Evolutionary conservation across 2,797 vertebrate genomes (phyloP), one percentile per base, ranked within the genome.

Genomic region (Balearica regulorum): DNA sequence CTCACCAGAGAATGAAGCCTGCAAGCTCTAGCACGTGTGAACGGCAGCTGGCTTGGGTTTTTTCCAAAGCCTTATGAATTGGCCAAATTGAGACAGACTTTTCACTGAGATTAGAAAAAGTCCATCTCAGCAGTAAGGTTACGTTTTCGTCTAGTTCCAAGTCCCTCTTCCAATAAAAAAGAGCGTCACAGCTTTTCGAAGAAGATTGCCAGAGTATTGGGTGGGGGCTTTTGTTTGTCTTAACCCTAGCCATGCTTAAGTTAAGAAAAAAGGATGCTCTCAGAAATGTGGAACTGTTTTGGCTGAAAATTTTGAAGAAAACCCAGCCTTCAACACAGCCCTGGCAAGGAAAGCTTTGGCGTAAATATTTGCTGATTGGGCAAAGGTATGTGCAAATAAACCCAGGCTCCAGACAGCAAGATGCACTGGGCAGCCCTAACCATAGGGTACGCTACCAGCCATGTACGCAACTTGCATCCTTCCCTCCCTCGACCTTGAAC

Each of bases 41-140:
- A 71, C 51, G 58, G 65, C 95, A 96, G 94, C 87, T 96, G 94
- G 64, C 83, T 85, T 96, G 95, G 19, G 3, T 94, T 91, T 66
- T 61, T 72, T 83, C 87, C 94, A 94, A 86, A 94, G 35, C 65
- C 62, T 75, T 76, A 61, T n/a, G 61, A 96, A 83, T 81, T 90
- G 72, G 76, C 87, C 91, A 94, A 66, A 81, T 9, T 65, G 51
- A 53, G 82, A 79, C 57, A 79, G 68, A 39, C 33, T 79, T 94
- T 94, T 86, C 58, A 48, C 35, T 21, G 58, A 91, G 35, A 93
- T 33, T 65, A 83, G 54, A 86, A 73, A 69, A 96, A 71, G 31
- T 57, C 71, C 53, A 21, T 86, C 83, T 87, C 83, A 90, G 81
- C 77, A 79, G 13, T 48, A 68, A 72, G 72, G 65, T 69, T 87